A percentile compares a stretch with the other conserved stretches of the same genome.
Conservation (phyloP, 2,113 vertebrate genomes). For the Meleagris gallopavo region DNA sequence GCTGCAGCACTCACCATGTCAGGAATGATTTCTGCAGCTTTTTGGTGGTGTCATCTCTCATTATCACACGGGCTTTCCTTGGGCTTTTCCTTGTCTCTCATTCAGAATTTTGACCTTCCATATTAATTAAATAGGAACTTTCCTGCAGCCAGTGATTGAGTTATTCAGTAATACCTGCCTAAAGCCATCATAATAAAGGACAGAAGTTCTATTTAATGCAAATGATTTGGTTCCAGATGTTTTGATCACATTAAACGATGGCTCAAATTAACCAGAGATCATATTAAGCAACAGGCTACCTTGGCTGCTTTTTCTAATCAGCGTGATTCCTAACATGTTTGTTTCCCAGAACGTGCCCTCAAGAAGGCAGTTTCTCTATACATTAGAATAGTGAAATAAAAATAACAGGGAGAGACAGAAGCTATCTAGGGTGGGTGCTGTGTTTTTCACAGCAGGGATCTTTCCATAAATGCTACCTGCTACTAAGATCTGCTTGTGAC, state of each 20-base stretch:
- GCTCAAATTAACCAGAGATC: conserved; percentile 65
- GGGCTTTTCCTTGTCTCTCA: conserved; percentile 67
- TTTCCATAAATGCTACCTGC: neutral
- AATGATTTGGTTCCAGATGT: conserved; percentile 71
- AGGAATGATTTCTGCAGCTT: conserved; percentile 33
- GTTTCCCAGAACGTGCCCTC: neutral
- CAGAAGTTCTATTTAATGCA: conserved; percentile 68
- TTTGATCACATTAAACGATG: conserved; percentile 63
- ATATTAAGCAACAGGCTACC: conserved; percentile 61
- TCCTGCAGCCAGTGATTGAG: conserved; percentile 66
- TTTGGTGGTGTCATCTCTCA: conserved; percentile 66
- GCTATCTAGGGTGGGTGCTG: neutral
- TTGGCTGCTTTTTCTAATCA: conserved; percentile 75
- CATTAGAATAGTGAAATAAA: neutral
- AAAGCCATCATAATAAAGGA: conserved; percentile 64
- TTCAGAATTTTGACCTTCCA: conserved; percentile 73
- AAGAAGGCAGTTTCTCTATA: neutral
- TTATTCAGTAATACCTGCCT: conserved; percentile 71
- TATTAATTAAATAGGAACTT: conserved; percentile 68
- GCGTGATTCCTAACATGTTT: neutral
- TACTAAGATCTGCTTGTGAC: neutral
- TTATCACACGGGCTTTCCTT: conserved; percentile 70
- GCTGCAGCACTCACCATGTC: conserved; percentile 13
- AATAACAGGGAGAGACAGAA: neutral
- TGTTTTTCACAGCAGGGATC: neutral